These are phyloP conservation scores for Hylyphantes graminicola DNA, from an alignment of 1,140 invertebrate genomes.

Conservation along the genomic window DNA sequence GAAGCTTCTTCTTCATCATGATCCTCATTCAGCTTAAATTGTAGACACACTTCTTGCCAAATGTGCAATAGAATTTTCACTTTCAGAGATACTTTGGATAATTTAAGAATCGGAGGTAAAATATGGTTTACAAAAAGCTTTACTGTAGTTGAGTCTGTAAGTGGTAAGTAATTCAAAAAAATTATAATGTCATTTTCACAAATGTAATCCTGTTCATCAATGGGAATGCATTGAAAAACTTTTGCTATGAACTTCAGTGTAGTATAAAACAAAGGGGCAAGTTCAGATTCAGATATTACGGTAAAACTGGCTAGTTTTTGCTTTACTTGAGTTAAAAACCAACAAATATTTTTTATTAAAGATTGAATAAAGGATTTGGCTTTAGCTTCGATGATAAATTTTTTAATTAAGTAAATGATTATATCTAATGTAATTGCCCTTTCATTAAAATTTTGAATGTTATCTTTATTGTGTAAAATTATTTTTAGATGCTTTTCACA, in stretches of 20 bases:
- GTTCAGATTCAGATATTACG: not conserved
- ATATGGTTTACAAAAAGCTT: constrained; percentile 26
- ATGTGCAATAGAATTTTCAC: not conserved
- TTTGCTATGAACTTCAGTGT: not conserved
- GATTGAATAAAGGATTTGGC: not conserved
- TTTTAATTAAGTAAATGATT: constrained; percentile 4
- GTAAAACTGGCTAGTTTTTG: no score
- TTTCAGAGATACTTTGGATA: not conserved
- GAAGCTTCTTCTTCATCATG: not conserved
- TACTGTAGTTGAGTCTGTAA: constrained; percentile 10
- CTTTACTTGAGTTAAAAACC: not conserved
- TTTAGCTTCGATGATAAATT: not conserved
- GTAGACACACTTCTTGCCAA: not conserved
- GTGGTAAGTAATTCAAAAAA: constrained; percentile 2
- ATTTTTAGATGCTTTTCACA: not conserved
- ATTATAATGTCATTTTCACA: not conserved
- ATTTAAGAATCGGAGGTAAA: constrained; percentile 2
- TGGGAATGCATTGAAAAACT: constrained; percentile 4
- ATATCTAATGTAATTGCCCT: not conserved
- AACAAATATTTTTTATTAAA: constrained; percentile 13
- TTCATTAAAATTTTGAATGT: constrained; percentile 3
- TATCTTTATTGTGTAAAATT: not conserved
- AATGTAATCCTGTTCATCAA: not conserved
- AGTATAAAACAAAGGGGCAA: not conserved
- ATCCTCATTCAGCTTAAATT: not conserved